Conservation (phyloP, 2,113 vertebrate species). For the Vanacampus margaritifer region DNA sequence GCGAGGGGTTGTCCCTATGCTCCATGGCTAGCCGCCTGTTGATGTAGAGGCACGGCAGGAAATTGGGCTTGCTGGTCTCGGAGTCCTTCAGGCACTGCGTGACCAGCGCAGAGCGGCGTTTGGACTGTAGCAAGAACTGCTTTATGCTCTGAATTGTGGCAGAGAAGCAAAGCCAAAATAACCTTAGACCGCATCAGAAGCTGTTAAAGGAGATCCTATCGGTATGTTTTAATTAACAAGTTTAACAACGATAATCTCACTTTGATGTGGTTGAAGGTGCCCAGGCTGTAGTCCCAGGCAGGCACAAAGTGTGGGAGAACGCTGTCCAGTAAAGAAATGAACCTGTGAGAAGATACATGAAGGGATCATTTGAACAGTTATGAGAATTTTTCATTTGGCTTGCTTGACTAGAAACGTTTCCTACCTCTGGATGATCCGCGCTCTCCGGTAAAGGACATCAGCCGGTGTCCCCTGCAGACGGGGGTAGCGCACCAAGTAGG, state of each 20-base stretch:
- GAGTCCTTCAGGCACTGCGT: conserved; percentile 95
- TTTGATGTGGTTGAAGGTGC: conserved; percentile 93
- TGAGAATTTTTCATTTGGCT: background rate
- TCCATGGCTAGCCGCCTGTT: conserved; percentile 97
- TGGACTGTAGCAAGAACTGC: conserved; percentile 92
- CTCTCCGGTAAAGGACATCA: conserved; percentile 87
- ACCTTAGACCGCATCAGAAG: background rate
- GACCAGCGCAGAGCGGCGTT: conserved; percentile 87
- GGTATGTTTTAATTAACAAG: too few relatives aligned
- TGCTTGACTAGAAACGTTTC: background rate
- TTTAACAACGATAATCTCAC: conserved; percentile 61
- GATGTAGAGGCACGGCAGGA: conserved; percentile 97
- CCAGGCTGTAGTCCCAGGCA: conserved; percentile 92
- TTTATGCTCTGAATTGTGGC: conserved; percentile 81
- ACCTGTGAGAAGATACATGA: conserved; percentile 69
- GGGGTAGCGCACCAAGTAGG: conserved; percentile 92
- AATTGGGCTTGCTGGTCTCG: conserved; percentile 91
- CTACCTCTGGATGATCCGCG: conserved; percentile 88
- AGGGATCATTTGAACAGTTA: background rate
- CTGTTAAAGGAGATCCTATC: too few relatives aligned
- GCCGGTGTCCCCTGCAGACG: conserved; percentile 90
- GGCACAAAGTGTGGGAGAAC: conserved; percentile 90
- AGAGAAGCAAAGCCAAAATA: background rate
- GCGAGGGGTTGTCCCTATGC: conserved; percentile 88
- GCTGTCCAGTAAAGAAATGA: conserved; percentile 87